These are phyloP conservation scores for Acipenser transmontanus DNA, from an alignment of 2,797 vertebrate species.

Conservation along the genomic window DNA sequence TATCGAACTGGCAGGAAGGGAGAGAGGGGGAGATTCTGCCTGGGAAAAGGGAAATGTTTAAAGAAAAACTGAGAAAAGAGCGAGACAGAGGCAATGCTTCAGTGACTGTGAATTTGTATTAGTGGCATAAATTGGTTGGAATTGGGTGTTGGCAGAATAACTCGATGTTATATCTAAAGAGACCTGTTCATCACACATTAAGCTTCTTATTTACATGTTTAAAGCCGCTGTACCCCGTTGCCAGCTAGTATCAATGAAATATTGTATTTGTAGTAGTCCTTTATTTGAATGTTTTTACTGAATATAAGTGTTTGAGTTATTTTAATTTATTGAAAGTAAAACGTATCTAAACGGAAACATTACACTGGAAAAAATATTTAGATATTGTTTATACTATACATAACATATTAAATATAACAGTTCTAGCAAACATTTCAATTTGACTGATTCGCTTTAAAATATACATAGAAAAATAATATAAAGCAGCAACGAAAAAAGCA, in stretches of 20 bases:
- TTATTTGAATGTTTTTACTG: too few relatives aligned
- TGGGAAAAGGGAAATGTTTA: constrained; percentile 22
- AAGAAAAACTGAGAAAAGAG: constrained; percentile 30
- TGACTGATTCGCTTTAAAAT: too few relatives aligned
- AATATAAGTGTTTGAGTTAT: too few relatives aligned
- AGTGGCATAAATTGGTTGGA: constrained; percentile 36
- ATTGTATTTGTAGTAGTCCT: too few relatives aligned
- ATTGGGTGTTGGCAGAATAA: constrained; percentile 43
- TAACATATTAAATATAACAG: too few relatives aligned
- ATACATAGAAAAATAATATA: too few relatives aligned
- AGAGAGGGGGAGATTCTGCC: constrained; percentile 18
- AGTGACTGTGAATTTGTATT: constrained; percentile 35
- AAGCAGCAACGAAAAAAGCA: too few relatives aligned
- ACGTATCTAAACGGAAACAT: too few relatives aligned
- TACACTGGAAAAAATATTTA: too few relatives aligned
- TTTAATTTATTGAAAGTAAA: too few relatives aligned
- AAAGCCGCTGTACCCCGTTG: constrained; percentile 5
- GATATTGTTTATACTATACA: too few relatives aligned
- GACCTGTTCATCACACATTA: constrained; percentile 34
- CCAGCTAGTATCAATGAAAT: constrained; percentile 15
- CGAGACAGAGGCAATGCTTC: constrained; percentile 32
- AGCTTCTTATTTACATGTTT: constrained; percentile 18
- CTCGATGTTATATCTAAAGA: constrained; percentile 38
- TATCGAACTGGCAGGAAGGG: constrained; percentile 34
- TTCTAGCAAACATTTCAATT: too few relatives aligned